Evolutionary conservation across 2,888 invertebrate species (phyloP).

Genomic region (Rotaria sp.): DNA sequence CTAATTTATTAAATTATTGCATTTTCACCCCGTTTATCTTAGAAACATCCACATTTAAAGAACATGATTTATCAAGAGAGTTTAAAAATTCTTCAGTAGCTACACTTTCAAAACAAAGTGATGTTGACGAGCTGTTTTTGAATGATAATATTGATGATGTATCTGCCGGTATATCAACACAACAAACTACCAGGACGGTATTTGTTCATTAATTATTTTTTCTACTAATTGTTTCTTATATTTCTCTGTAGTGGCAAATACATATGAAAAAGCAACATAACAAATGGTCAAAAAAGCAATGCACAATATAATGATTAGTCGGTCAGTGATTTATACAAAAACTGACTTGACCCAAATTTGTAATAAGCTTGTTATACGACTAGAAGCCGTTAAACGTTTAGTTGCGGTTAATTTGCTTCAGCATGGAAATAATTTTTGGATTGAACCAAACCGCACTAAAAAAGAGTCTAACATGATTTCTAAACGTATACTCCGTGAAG

Average conservation of each 20-base stretch:
- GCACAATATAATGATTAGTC: neutral
- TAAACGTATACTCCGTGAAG: neutral
- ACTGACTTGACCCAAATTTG: neutral
- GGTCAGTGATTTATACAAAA: neutral
- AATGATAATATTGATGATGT: neutral
- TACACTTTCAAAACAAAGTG: too few relatives aligned
- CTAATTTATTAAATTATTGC: neutral
- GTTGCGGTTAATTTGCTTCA: neutral
- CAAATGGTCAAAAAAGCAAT: neutral
- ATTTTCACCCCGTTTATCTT: neutral
- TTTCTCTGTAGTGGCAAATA: neutral
- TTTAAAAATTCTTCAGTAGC: too few relatives aligned
- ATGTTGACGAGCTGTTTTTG: neutral
- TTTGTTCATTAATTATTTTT: neutral
- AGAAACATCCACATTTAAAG: too few relatives aligned
- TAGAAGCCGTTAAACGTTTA: neutral
- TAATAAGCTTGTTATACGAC: neutral
- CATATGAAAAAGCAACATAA: neutral
- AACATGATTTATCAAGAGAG: too few relatives aligned
- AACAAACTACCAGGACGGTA: neutral
- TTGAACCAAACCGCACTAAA: neutral
- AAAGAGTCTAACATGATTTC: neutral
- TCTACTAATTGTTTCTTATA: neutral
- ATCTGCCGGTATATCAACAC: neutral
- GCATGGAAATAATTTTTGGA: neutral